Base-by-base conservation (phyloP, 2,888 invertebrate genomes). In the Drosophila phalerata region DNA sequence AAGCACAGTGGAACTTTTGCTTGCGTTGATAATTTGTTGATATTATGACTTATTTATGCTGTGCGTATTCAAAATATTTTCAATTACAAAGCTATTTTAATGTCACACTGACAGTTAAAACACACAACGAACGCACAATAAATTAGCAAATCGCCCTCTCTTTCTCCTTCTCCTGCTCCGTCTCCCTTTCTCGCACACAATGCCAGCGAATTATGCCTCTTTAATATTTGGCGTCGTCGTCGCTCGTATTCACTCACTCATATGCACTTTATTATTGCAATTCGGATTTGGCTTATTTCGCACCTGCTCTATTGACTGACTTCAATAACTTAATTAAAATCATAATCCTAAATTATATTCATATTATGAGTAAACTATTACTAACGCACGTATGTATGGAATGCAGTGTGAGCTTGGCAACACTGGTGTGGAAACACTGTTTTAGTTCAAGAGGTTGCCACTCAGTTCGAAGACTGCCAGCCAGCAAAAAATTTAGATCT, bases 351-450 rank as follows among this genome's bases (percentile, higher is more conserved):
- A 85, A 79, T 65, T 65, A 63, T 62, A 72, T 77, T 71, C 77
- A 68, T 75, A 69, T 78, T 78, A 87, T 75, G 85, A 81, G 76
- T 87, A 81, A 82, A 82, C 85, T 82, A 87, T 82, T 84, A 71
- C 85, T 82, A 82, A 86, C 84, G 66, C 86, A 81, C 80, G 63
- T 75, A 81, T 71, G 77, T 77, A 73, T 68, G 75, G 68, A 77
- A 77, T 76, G 78, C 28, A 58, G 57, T 75, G 63, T 53, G 58
- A 69, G 4, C 22, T 22, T 22, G 22, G 22, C 22, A 22, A 22
- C 22, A 22, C 22, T 22, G 22, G 22, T 22, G 22, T 22, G 22
- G 22, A 17, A 8, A 17, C n/a, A 42, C 53, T n/a, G 40, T 10
- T 30, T 30, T 30, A 4, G 22, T 4, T 4, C 22, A 22, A 22